Percentiles rank a stretch among this genome's conserved stretches.
Evolutionary conservation across 2,888 invertebrate species (phyloP).

Genomic region (Lampropteryx suffumata): DNA sequence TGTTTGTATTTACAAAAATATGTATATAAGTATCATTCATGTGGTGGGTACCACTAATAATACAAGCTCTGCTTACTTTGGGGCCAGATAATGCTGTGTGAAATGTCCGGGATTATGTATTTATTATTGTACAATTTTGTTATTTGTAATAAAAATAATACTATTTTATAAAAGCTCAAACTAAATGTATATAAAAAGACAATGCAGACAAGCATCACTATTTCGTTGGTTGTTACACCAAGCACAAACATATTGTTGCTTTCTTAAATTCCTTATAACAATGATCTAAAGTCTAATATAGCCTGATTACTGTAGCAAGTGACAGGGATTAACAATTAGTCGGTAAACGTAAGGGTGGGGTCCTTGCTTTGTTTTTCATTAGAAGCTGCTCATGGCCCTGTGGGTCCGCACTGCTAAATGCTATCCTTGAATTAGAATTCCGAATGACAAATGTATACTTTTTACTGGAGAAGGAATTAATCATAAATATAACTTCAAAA

Average conservation of each 20-base stretch:
- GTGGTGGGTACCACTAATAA: too few relatives aligned
- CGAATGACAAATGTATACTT: constrained; percentile 6
- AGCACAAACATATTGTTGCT: neutral
- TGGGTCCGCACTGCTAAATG: constrained; percentile 16
- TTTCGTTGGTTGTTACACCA: neutral
- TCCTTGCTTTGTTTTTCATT: constrained; percentile 48
- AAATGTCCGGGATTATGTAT: too few relatives aligned
- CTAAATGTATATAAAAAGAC: too few relatives aligned
- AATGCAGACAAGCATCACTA: constrained; percentile 9
- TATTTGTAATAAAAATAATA: too few relatives aligned
- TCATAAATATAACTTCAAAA: too few relatives aligned
- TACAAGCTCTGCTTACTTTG: too few relatives aligned
- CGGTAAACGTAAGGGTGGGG: constrained; percentile 32
- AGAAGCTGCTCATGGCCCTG: constrained; percentile 32
- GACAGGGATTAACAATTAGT: constrained; percentile 38
- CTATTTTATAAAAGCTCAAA: too few relatives aligned
- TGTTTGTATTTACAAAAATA: too few relatives aligned
- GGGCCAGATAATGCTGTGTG: too few relatives aligned
- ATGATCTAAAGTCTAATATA: constrained; percentile 17
- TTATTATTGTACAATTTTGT: too few relatives aligned
- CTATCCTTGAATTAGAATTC: constrained; percentile 25
- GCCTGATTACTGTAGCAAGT: neutral
- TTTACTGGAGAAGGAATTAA: neutral
- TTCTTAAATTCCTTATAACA: neutral
- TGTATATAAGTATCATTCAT: too few relatives aligned